phyloP scores from a whole-genome alignment of 2,797 vertebrate genomes.

The Ciconia nigra region DNA sequence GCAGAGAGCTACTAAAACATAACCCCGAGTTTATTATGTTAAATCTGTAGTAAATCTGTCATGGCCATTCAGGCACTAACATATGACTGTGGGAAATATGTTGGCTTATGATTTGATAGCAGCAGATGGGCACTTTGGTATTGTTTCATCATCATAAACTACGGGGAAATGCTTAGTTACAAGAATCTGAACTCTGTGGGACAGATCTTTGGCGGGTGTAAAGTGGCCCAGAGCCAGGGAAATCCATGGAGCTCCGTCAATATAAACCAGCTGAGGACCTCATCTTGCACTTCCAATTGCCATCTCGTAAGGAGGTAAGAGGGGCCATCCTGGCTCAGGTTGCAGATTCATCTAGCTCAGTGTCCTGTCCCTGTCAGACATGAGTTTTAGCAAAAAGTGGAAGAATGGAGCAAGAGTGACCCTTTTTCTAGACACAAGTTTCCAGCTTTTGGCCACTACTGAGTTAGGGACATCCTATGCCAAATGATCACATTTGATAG shows the following conservation, averaged over 20 bases:
- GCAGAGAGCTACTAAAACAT: slow-evolving; percentile 29
- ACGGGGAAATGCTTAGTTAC: not conserved
- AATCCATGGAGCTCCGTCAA: not conserved
- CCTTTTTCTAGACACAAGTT: not conserved
- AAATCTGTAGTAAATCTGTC: slow-evolving; percentile 41
- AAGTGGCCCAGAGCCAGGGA: not conserved
- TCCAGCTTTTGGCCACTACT: not conserved
- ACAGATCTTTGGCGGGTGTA: slow-evolving; percentile 26
- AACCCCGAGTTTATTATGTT: slow-evolving; percentile 3
- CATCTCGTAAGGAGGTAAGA: not conserved
- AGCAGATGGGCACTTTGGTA: slow-evolving; percentile 34
- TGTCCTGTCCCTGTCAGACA: not conserved
- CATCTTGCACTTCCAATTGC: not conserved
- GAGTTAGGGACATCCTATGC: not conserved
- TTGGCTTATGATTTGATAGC: slow-evolving; percentile 28
- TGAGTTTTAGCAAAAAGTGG: not conserved
- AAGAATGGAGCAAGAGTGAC: not conserved
- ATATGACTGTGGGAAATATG: not conserved
- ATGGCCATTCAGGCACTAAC: slow-evolving; percentile 1
- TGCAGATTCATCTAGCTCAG: not conserved
- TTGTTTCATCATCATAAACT: slow-evolving; percentile 16
- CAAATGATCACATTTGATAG: not conserved
- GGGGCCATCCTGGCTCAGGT: not conserved
- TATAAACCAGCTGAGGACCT: not conserved
- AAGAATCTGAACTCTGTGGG: not conserved